Base-by-base conservation (phyloP, 2,888 invertebrate genomes). In the Drosophila multiciliata region DNA sequence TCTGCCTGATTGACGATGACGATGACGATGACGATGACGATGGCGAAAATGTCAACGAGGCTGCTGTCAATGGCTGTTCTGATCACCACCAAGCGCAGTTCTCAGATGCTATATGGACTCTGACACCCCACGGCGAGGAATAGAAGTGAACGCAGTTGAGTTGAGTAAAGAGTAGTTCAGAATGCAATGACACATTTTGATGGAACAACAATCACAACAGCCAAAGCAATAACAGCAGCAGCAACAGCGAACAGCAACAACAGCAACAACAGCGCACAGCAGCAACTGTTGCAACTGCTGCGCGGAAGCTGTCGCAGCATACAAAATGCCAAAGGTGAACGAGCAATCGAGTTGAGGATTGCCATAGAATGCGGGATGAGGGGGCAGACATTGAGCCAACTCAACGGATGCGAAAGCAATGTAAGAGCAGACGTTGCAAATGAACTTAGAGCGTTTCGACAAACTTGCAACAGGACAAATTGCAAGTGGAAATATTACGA, bases 121-220 rank as follows among this genome's bases (percentile, higher is more conserved):
- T 60, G 66, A 63, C 66, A 63, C 50, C 54, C 55, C 45, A 35
- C 33, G 26, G 23, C 26, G 29, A 2, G 26, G n/a, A 26, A 17
- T n/a, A 26, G 35, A 2, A 15, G 3, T 49, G 9, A 42, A 20
- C n/a, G 11, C 0, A 23, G 45, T 35, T 20, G 38, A 45, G 33
- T n/a, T 7, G n/a, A 59, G 49, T 35, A 23, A 38, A 35, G 33
- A 9, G 17, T 45, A 40, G 54, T 53, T 20, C 42, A 29, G 48
- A 32, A 38, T 17, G 73, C 73, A 81, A 62, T 81, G 79, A 73
- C 79, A 79, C 81, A 79, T 81, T 79, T 70, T 79, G 79, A 80
- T 73, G 81, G 81, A 61, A 63, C 70, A 70, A 70, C 82, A 81
- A 78, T 78, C 78, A 77, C 78, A 81, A 69, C 61, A 74, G 57